Percentiles rank a stretch among this genome's conserved stretches.
Evolutionary conservation across 2,888 invertebrate genomes (phyloP).

Genomic region (Orthosia gothica): DNA sequence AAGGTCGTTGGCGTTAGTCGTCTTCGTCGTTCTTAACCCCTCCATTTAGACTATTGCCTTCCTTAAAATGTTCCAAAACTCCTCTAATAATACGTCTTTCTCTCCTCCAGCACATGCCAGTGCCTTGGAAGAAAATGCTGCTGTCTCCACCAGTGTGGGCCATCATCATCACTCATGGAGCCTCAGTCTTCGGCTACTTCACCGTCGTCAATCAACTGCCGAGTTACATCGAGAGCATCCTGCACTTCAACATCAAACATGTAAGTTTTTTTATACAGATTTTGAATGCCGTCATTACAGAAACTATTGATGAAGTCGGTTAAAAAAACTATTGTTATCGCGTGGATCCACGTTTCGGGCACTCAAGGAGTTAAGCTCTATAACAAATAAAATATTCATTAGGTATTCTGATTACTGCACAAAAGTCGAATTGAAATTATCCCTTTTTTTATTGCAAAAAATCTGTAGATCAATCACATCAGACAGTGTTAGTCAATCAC

Average conservation of each 20-base stretch:
- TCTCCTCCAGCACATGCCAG: constrained; percentile 86
- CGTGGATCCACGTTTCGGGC: too few relatives aligned
- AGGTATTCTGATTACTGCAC: neutral
- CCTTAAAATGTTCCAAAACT: neutral
- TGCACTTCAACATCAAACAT: constrained; percentile 95
- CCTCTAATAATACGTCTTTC: neutral
- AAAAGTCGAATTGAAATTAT: neutral
- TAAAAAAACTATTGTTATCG: too few relatives aligned
- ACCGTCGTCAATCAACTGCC: constrained; percentile 97
- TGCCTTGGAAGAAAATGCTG: constrained; percentile 94
- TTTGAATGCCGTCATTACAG: neutral
- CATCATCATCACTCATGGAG: constrained; percentile 95
- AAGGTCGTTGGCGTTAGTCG: too few relatives aligned
- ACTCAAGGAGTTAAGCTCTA: too few relatives aligned
- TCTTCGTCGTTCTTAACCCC: too few relatives aligned
- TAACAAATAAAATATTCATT: neutral
- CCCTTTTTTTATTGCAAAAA: too few relatives aligned
- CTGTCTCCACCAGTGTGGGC: constrained; percentile 96
- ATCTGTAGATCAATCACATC: too few relatives aligned
- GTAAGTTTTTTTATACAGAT: constrained; percentile 83
- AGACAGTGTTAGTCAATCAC: too few relatives aligned
- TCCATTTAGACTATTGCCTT: neutral
- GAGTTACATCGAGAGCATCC: constrained; percentile 96
- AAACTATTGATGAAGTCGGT: too few relatives aligned
- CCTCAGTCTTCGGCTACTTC: constrained; percentile 97